phyloP scores from a whole-genome alignment of 2,888 invertebrate genomes.

The Odontocerum albicorne region DNA sequence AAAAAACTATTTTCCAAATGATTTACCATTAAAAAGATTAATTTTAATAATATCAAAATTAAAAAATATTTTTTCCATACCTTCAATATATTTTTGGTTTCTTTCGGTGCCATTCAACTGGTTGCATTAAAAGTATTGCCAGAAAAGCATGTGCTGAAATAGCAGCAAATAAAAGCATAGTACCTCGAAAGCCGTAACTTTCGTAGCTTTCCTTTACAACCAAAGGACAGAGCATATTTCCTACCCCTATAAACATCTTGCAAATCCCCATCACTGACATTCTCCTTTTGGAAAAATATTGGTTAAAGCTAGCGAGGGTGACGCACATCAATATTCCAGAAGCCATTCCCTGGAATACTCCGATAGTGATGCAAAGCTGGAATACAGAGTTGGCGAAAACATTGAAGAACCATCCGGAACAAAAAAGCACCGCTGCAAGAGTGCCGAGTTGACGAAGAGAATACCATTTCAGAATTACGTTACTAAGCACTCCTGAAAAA shows the following conservation, averaged over 20 bases:
- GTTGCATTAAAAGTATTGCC: conserved; percentile 71
- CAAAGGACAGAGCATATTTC: conserved; percentile 63
- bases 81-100: too few relatives aligned
- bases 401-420: conserved; percentile 62
- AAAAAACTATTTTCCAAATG: too few relatives aligned
- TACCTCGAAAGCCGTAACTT: conserved; percentile 66
- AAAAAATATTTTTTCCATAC: too few relatives aligned
- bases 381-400: conserved; percentile 65
- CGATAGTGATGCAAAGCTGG: conserved; percentile 66
- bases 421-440: conserved; percentile 64
- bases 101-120: conserved; percentile 66
- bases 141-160: conserved; percentile 67
- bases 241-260: conserved; percentile 61
- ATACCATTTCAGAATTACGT: conserved; percentile 64
- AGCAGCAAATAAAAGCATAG: conserved; percentile 67
- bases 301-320: conserved; percentile 64
- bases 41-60: too few relatives aligned
- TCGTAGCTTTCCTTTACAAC: conserved; percentile 54
- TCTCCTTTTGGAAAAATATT: conserved; percentile 60
- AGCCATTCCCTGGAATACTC: conserved; percentile 65
- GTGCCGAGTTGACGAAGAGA: conserved; percentile 68
- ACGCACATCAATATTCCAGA: conserved; percentile 75
- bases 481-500: conserved; percentile 68
- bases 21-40: too few relatives aligned
- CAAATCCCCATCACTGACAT: conserved; percentile 63